Base-by-base conservation (phyloP, 2,888 invertebrate genomes). In the Autographa pulchrina region DNA sequence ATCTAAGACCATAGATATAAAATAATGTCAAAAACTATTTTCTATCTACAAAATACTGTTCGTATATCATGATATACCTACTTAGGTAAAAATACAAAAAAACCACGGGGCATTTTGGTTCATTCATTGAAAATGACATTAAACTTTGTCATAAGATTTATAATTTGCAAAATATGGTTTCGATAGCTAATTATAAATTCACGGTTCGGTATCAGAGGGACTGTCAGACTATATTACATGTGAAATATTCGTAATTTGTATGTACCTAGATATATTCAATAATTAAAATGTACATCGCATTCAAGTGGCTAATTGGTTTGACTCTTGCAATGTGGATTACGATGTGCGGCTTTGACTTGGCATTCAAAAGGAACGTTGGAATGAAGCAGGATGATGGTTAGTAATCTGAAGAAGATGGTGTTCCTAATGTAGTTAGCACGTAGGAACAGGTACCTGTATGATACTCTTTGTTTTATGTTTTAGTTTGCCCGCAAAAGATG, bases 241-340 rank as follows among this genome's bases (percentile, higher is more conserved):
- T 81, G 65, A 72, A 82, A 71, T 80, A 77, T 74, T 71, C 54
- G 48, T 63, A 75, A 59, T 71, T 74, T 73, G 56, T 70, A 56
- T 80, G 72, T 68, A 67, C 65, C 69, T 75, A 76, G n/a, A n/a
- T 48, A 67, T 59, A 59, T 77, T 70, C 58, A 77, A 74, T 58
- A 54, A 48, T 68, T 72, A 74, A 62, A 80, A 94, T 96, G 95
- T 95, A 95, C 85, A 93, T 96, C 85, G 95, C 95, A 62, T 90
- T 93, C 66, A 94, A 89, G 88, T 96, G 94, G 94, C 89, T 96
- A 16, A 56, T 91, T 54, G 86, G 90, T 52, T 82, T 95, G 77
- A 82, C 89, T 41, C 68, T 92, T 8, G 74, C 81, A 35, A 92
- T 94, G 94, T 95, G 95, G 95, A 35, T 92, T 66, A 83, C 86